Percentiles rank a stretch among this genome's conserved stretches.
Conservation (phyloP, 2,797 vertebrate genomes). For the Phataginus tricuspis region DNA sequence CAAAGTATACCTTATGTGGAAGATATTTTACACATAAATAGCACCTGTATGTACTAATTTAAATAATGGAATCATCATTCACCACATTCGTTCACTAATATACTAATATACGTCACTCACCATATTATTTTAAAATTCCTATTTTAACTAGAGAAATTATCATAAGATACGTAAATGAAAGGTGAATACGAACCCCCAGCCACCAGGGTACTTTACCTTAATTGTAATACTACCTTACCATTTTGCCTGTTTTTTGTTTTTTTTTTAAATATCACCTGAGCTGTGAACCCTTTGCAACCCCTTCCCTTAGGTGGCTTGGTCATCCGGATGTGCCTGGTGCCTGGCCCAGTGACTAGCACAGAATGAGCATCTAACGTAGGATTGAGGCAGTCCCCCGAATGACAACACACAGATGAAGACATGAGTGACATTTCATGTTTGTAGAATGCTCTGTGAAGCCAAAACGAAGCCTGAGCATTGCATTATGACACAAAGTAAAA, state of each 20-base stretch:
- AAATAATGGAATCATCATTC: neutral
- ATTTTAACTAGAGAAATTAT: neutral
- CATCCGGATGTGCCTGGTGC: neutral
- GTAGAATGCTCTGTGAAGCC: neutral
- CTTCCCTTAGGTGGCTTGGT: neutral
- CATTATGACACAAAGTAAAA: neutral
- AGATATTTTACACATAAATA: neutral
- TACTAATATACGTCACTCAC: neutral
- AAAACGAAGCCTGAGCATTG: neutral
- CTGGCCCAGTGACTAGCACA: neutral
- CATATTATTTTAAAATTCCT: neutral
- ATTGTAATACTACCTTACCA: neutral
- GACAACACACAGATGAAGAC: neutral
- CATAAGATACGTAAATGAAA: neutral
- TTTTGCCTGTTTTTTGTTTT: neutral
- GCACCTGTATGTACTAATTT: neutral
- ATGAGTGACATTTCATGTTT: neutral
- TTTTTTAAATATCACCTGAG: neutral
- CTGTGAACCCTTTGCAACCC: neutral
- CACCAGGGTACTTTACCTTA: neutral
- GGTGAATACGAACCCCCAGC: neutral
- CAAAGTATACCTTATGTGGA: constrained; percentile 2
- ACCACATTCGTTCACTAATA: neutral
- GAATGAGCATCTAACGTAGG: neutral
- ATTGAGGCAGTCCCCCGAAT: neutral